Base-by-base conservation (phyloP, 1,140 invertebrate genomes). In the Caenorhabditis briggsae region DNA sequence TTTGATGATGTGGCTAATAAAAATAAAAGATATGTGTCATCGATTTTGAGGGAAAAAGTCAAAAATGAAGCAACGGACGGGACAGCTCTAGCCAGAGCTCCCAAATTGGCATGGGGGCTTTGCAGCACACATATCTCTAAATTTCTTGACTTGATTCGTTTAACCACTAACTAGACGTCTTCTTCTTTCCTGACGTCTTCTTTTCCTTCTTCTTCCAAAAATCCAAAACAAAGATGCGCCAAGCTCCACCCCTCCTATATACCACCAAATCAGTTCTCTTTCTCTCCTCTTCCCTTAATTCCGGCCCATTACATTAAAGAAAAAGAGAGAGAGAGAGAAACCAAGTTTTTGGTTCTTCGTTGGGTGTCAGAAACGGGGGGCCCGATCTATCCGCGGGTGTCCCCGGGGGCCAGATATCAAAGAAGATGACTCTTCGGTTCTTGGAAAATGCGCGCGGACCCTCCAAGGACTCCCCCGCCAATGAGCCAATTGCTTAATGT, bases 401-500 rank as follows among this genome's bases (percentile, higher is more conserved):
- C 70, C 65, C 70, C 46, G 18, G 70, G 70, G 70, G 53, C 18
- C 70, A 78, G 70, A 78, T 78, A 78, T 78, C 70, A 78, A 78
- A 50, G 46, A 46, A n/a, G 46, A 50, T 41, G 33, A 12, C 25
- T 23, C 46, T 11, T 14, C 14, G n/a, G 11, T 14, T 11, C 23
- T 11, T 11, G 18, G 58, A 5, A n/a, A n/a, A n/a, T 11, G 23
- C 16, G 16, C 8, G 14, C 14, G 58, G 58, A n/a, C 14, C 58
- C 58, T 9, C 9, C 61, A 65, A 65, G 61, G 23, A 59, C 16
- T 16, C 59, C 23, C 70, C 50, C 23, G 70, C 46, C 70, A 78
- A 78, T 78, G 70, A 78, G 46, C 46, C 70, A 78, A 78, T 78
- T 78, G 70, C 70, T 78, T 78, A 78, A 78, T 78, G 70, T 78